phyloP scores from a whole-genome alignment of 2,113 vertebrate species.

The Baryphthengus martii region DNA sequence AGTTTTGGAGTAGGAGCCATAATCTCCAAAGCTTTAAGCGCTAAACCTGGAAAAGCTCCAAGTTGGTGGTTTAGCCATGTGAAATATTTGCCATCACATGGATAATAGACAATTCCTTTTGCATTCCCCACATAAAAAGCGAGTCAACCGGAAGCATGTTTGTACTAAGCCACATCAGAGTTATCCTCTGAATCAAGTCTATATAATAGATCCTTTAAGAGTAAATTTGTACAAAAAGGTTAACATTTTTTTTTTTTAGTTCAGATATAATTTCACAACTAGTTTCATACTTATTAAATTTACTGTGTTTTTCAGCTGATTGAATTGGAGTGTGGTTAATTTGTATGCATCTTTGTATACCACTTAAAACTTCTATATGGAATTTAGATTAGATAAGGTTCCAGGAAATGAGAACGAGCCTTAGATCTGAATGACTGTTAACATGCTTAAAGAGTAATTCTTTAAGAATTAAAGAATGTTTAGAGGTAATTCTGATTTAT shows the following conservation, averaged over 20 bases:
- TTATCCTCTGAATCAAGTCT: background rate
- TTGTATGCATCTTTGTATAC: background rate
- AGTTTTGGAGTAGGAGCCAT: background rate
- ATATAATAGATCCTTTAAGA: background rate
- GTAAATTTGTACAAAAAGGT: background rate
- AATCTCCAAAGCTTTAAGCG: background rate
- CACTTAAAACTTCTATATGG: background rate
- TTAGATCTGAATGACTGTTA: constrained; percentile 25
- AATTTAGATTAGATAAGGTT: constrained; percentile 38
- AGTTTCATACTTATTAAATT: background rate
- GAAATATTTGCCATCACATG: constrained; percentile 23
- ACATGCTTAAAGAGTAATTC: background rate
- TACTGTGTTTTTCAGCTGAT: constrained; percentile 4
- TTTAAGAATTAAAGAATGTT: background rate
- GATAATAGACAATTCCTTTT: background rate
- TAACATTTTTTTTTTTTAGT: background rate
- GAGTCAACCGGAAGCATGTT: background rate
- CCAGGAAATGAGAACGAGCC: background rate
- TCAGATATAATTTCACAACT: background rate
- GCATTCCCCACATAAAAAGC: background rate
- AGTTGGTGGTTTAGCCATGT: background rate
- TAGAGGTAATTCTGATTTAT: background rate
- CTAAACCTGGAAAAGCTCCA: constrained; percentile 18
- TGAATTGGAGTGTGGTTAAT: background rate
- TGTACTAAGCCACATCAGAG: constrained; percentile 24